Base-by-base conservation (phyloP, 2,888 invertebrate species). In the Chironomus tentans region DNA sequence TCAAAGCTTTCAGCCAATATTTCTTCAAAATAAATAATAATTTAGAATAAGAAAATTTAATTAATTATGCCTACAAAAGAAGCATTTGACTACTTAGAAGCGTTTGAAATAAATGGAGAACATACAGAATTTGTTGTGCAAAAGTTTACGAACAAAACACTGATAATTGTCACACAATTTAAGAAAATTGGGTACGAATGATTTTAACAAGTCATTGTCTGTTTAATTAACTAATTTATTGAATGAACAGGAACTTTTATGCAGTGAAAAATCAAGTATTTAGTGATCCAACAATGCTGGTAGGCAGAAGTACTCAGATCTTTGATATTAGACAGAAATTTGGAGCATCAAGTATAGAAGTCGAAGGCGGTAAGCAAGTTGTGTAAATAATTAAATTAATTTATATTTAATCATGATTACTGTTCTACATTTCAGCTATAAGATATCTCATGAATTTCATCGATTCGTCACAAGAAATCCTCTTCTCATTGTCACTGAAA, bases 81-180 rank as follows among this genome's bases (percentile, higher is more conserved):
- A 68, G 74, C 46, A 22, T 74, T 65, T n/a, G 74, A 74, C 5
- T 65, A 22, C n/a, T 10, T 48, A 13, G 68, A 74, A 48, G 65
- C 74, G 13, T 68, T 48, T 24, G 47, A 47, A n/a, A 74, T 74
- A 24, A 46, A 46, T 48, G 48, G 50, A 38, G 24, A 62, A 13
- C 74, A 46, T n/a, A 74, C 74, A 12, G 74, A 74, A 10, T 74
- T 74, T 65, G 74, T 74, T 21, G 65, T 65, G 10, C 74, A 74
- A n/a, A 74, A 74, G 28, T 74, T 74, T 47, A n/a, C n/a, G 1
- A 74, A 65, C 28, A 74, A 68, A 68, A 74, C 50, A 13, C n/a
- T 74, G 1, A 4, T 65, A 22, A 21, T 74, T 13, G 68, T 74
- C 74, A 68, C 74, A 24, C 74, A 74, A 48, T 74, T 74, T 15